Percentiles rank a stretch among this genome's conserved stretches.
phyloP scores from a whole-genome alignment of 2,888 invertebrate genomes.

The Aleiodes alternator region DNA sequence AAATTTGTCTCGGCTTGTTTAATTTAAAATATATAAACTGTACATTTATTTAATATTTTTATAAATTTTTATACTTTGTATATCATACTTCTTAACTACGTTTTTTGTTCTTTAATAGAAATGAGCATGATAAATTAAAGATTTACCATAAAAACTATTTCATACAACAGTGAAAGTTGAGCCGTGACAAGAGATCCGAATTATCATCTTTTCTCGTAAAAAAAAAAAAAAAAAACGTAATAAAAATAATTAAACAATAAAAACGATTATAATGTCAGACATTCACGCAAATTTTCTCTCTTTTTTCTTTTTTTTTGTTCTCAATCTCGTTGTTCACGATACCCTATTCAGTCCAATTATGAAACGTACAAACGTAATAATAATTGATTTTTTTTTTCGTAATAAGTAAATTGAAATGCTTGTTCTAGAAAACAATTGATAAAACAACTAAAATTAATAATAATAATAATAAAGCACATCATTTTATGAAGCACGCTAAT shows the following conservation, averaged over 20 bases:
- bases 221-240: constrained; percentile 48
- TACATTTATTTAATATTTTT: constrained; percentile 73
- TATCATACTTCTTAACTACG: constrained; percentile 53
- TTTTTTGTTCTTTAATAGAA: constrained; percentile 58
- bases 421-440: constrained; percentile 43
- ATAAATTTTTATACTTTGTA: constrained; percentile 60
- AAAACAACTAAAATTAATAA: constrained; percentile 53
- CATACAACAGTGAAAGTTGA: constrained; percentile 68
- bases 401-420: constrained; percentile 32
- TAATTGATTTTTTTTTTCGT: constrained; percentile 31
- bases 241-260: constrained; percentile 40
- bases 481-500: constrained; percentile 35
- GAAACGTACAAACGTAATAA: constrained; percentile 62
- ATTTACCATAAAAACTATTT: constrained; percentile 59
- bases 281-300: constrained; percentile 39
- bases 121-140: constrained; percentile 73
- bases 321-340: constrained; percentile 51
- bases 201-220: constrained; percentile 52
- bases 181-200: constrained; percentile 60
- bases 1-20: constrained; percentile 62
- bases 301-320: constrained; percentile 37
- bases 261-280: constrained; percentile 1
- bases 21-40: constrained; percentile 76
- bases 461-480: constrained; percentile 13
- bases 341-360: constrained; percentile 69